Percentiles rank a stretch among this genome's conserved stretches.
Evolutionary conservation across 2,113 vertebrate species (phyloP).

Genomic region (Polypterus bichir): DNA sequence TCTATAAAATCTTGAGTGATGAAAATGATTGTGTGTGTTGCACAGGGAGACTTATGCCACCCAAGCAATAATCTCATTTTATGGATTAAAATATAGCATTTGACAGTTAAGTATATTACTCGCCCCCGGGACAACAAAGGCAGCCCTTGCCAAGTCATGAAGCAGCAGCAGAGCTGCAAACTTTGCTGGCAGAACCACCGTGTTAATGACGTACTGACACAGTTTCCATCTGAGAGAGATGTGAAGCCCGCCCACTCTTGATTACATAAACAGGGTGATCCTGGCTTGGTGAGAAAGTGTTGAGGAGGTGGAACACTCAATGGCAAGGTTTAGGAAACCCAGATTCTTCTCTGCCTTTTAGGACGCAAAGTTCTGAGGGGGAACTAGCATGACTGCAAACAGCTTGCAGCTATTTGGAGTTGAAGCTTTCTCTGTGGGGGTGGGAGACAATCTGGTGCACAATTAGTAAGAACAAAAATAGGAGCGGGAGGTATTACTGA

Average conservation of each 20-base stretch:
- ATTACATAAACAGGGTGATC: conserved; percentile 41
- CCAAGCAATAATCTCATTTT: too few species aligned
- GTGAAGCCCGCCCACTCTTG: conserved; percentile 41
- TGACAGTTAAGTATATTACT: too few species aligned
- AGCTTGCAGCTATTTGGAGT: conserved; percentile 6
- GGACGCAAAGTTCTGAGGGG: conserved; percentile 33
- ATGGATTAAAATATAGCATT: too few species aligned
- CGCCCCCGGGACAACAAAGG: too few species aligned
- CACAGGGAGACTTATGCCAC: too few species aligned
- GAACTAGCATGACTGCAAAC: conserved; percentile 20
- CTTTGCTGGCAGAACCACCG: too few species aligned
- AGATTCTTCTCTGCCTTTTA: not conserved
- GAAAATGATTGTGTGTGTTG: too few species aligned
- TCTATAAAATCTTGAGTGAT: too few species aligned
- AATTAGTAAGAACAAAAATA: conserved; percentile 54
- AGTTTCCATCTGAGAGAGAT: conserved; percentile 9
- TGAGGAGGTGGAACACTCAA: conserved; percentile 24
- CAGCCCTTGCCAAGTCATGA: too few species aligned
- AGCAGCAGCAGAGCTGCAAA: too few species aligned
- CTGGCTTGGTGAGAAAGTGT: conserved; percentile 31
- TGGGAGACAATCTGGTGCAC: conserved; percentile 50
- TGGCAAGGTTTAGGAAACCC: conserved; percentile 21
- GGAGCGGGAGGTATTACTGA: conserved; percentile 18
- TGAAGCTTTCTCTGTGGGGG: conserved; percentile 34
- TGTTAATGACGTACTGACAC: too few species aligned